phyloP scores from a whole-genome alignment of 2,113 vertebrate species.

The Ictalurus furcatus region DNA sequence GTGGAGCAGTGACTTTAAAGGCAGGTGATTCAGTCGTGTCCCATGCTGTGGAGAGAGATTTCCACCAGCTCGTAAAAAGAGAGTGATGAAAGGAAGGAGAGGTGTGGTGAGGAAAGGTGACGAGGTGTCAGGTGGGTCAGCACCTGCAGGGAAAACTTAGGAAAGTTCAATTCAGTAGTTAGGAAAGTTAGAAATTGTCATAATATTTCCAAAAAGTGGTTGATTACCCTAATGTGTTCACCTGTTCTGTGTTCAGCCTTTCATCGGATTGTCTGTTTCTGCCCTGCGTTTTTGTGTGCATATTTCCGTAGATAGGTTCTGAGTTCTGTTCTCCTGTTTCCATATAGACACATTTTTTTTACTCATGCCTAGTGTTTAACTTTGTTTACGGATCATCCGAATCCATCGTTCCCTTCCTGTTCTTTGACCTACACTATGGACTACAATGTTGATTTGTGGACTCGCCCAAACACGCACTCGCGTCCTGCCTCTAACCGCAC shows the following conservation, averaged over 20 bases:
- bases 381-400: not conserved
- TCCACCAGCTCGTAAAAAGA: not conserved
- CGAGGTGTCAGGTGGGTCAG: conserved; percentile 57
- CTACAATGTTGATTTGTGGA: not conserved
- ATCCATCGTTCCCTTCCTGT: not conserved
- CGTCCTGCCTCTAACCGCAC: not conserved
- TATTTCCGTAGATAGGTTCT: not conserved
- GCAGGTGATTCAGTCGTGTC: not conserved
- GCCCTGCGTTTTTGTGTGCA: not conserved
- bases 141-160: conserved; percentile 50
- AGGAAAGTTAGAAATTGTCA: not conserved
- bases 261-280: not conserved
- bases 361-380: not conserved
- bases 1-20: not conserved
- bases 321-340: not conserved
- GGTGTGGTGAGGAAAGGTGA: not conserved
- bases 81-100: not conserved
- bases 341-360: not conserved
- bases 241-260: not conserved
- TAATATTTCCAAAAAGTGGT: not conserved
- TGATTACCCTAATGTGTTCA: not conserved
- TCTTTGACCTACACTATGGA: not conserved
- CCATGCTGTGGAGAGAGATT: not conserved
- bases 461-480: not conserved
- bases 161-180: not conserved